Conservation (phyloP, 2,113 vertebrate species). For the Nematolebias whitei region DNA sequence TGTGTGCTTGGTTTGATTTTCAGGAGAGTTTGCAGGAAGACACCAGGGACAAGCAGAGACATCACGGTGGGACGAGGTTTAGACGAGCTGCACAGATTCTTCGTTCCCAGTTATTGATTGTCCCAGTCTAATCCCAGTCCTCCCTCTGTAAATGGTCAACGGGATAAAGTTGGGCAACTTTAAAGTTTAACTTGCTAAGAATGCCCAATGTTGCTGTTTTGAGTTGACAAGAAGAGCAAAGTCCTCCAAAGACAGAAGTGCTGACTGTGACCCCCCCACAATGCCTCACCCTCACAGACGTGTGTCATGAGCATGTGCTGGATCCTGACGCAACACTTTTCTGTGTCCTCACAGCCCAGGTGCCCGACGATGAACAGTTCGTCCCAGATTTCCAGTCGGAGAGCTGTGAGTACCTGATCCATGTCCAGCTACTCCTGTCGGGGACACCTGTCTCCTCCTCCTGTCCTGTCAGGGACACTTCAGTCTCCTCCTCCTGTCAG, state of each 20-base stretch:
- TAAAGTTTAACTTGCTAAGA: slow-evolving; percentile 50
- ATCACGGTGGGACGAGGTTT: no score
- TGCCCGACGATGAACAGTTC: slow-evolving; percentile 97
- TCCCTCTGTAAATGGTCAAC: slow-evolving; percentile 5
- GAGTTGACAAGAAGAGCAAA: slow-evolving; percentile 42
- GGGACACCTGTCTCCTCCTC: no score
- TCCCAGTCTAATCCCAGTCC: not conserved
- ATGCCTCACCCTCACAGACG: not conserved
- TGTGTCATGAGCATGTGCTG: not conserved
- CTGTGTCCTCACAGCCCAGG: slow-evolving; percentile 83
- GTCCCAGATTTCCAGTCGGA: slow-evolving; percentile 98
- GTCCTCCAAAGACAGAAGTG: slow-evolving; percentile 27
- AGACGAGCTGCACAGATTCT: no score
- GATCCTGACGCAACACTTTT: not conserved
- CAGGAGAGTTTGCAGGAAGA: not conserved
- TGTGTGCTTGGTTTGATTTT: no score
- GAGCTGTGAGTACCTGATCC: slow-evolving; percentile 90
- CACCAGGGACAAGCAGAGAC: no score
- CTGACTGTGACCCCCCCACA: slow-evolving; percentile 14
- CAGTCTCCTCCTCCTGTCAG: no score
- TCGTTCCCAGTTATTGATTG: no score
- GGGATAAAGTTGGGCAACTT: slow-evolving; percentile 10
- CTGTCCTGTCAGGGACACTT: no score
- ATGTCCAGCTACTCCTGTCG: no score
- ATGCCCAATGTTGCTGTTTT: slow-evolving; percentile 30